Evolutionary conservation across 2,113 vertebrate species (phyloP), one percentile per base, ranked within the genome.

Genomic region (Tupaia chinensis): DNA sequence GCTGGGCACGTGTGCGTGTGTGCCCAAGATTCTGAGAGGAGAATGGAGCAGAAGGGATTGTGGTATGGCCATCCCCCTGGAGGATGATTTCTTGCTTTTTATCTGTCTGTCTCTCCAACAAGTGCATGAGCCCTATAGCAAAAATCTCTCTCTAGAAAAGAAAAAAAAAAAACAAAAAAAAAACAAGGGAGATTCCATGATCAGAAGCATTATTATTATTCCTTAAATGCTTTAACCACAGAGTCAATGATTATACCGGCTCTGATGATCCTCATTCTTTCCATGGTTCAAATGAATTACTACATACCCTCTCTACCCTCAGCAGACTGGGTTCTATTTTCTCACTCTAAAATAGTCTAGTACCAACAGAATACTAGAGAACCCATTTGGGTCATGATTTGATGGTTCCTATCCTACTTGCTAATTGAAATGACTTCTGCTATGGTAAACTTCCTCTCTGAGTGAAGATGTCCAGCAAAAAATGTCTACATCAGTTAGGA

Each of bases 401-500:
- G 60, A 83, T 19, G 13, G 68, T 1, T 78, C 15, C 63, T 88
- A 0, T 82, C 87, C 68, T 69, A 61, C 25, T 61, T 66, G 54
- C 58, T 61, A 73, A 90, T 72, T 83, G 58, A 78, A 83, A 78
- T 58, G 72, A 60, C 70, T 76, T 81, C 60, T 95, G 25, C 16
- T 76, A 17, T 5, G 56, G 27, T 56, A 32, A 70, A 63, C 17
- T 32, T 72, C 44, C 22, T 72, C 34, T 68, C n/a, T 61, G 61
- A 89, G 20, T 89, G n/a, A 94, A 93, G 15, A n/a, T 73, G 85
- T 95, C 76, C n/a, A 91, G 72, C 25, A 74, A 34, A 53, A 53
- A 74, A 44, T 27, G 32, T 60, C 16, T 70, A 3, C 53, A 29
- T 82, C 16, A 34, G 22, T 44, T 77, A 83, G 44, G 73, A 53